Evolutionary conservation across 2,888 invertebrate genomes (phyloP), one percentile per base, ranked within the genome.

Genomic region (Apamea crenata): DNA sequence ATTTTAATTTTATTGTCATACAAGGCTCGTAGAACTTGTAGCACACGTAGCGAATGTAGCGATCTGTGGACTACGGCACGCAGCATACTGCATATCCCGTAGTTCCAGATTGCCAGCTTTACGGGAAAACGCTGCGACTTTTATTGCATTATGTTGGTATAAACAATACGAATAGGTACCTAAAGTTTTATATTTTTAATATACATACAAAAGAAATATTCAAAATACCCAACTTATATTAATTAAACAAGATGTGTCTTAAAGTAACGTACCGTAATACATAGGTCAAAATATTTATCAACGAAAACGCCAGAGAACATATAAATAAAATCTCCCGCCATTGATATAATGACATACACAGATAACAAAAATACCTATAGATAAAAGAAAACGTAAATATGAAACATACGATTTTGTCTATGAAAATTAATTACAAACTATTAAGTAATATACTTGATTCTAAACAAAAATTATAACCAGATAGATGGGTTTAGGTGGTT

Each of bases 321-420:
- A 14, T 1, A 25, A 32, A 18, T 53, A 8, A 56, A 75, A 76
- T 18, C 76, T 56, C 40, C 77, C 75, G 77, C 72, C 72, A 68
- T 29, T 21, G 16, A 1, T 29, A 29, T 21, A 7, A 36, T n/a
- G 5, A 56, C 21, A 5, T 40, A 74, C 18, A 76, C 75, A 75
- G 75, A 75, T 76, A 32, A 29, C 10, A 53, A 76, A 75, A 75
- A 21, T 40, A 61, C 21, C 4, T 29, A 21, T 44, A 6, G 10
- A 36, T 18, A 32, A 29, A 29, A 69, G 1, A n/a, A 56, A 50
- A 71, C 7, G 47, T 50, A 25, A 7, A 14, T 29, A 29, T 7
- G 7, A 68, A 29, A 29, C 12, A 14, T 25, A 32, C 16, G 10
- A 50, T 40, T 36, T 50, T 74, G 16, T 74, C 47, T 74, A 74